Percentiles rank a stretch among this genome's conserved stretches.
These are phyloP conservation scores for Scomber colias DNA, from an alignment of 2,113 vertebrate genomes.

Conservation along the genomic window DNA sequence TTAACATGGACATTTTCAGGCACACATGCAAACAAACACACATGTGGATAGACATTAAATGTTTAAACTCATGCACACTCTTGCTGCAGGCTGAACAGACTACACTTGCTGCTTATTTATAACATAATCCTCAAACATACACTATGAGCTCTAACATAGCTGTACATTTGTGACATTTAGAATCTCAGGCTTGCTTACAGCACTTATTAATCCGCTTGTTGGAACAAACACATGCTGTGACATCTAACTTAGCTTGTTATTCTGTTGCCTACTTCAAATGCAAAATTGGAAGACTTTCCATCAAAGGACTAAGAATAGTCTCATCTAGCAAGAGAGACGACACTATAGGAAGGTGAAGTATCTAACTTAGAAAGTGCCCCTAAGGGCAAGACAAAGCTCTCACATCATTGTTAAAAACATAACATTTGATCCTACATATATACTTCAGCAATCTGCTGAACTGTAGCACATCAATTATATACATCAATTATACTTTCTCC, in stretches of 20 bases:
- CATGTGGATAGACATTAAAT: constrained; percentile 12
- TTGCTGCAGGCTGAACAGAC: constrained; percentile 7
- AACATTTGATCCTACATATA: constrained; percentile 54
- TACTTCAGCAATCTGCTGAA: constrained; percentile 1
- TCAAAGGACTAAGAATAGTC: constrained; percentile 49
- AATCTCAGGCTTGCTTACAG: not conserved
- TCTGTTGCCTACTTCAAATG: constrained; percentile 9
- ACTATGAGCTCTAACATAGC: not conserved
- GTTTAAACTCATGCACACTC: constrained; percentile 22
- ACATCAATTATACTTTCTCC: constrained; percentile 11
- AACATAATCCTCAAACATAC: constrained; percentile 7
- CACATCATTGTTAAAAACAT: constrained; percentile 44
- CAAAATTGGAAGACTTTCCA: constrained; percentile 10
- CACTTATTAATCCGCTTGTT: constrained; percentile 9
- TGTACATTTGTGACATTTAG: constrained; percentile 18
- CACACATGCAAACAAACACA: constrained; percentile 39
- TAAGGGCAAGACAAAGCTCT: not conserved
- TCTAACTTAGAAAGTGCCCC: constrained; percentile 19
- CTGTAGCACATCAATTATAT: not conserved
- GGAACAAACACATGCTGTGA: constrained; percentile 1
- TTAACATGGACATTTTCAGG: constrained; percentile 58
- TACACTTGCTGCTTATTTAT: not conserved
- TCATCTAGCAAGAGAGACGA: constrained; percentile 28
- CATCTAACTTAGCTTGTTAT: constrained; percentile 46
- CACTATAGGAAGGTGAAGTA: not conserved